Percentiles rank a stretch among this genome's conserved stretches.
Conservation (phyloP, 2,113 vertebrate genomes). For the Lasiurus borealis region DNA sequence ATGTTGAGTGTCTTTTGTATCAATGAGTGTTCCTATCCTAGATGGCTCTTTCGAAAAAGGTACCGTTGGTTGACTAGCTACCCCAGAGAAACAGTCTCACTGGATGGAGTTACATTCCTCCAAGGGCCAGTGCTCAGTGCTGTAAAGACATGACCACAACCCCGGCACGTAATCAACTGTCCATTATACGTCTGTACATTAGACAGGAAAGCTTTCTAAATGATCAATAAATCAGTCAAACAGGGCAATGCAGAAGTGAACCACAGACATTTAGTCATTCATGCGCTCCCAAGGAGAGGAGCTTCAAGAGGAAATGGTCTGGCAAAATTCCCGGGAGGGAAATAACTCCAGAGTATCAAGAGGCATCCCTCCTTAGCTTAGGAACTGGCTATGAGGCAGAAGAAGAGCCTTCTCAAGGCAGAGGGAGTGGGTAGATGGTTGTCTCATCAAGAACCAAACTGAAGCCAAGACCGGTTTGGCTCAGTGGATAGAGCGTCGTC, state of each 20-base stretch:
- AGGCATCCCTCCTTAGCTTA: background rate
- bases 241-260: background rate
- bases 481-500: too few relatives aligned
- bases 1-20: slow-evolving; percentile 47
- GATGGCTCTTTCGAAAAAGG: slow-evolving; percentile 50
- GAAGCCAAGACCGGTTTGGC: background rate
- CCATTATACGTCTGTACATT: background rate
- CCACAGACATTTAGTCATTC: slow-evolving; percentile 20
- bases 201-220: slow-evolving; percentile 55
- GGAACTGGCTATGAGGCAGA: background rate
- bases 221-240: slow-evolving; percentile 53
- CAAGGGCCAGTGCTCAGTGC: background rate
- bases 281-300: background rate
- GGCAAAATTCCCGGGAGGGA: background rate
- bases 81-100: background rate
- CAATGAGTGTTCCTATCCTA: background rate
- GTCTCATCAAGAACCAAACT: background rate
- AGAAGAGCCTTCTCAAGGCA: background rate
- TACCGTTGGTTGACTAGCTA: background rate
- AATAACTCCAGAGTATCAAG: background rate
- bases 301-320: slow-evolving; percentile 28
- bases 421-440: rapidly evolving
- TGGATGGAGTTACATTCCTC: background rate
- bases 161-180: background rate
- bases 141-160: slow-evolving; percentile 43